Evolutionary conservation across 2,797 vertebrate species (phyloP), one percentile per base, ranked within the genome.

Genomic region (Semaprochilodus insignis): DNA sequence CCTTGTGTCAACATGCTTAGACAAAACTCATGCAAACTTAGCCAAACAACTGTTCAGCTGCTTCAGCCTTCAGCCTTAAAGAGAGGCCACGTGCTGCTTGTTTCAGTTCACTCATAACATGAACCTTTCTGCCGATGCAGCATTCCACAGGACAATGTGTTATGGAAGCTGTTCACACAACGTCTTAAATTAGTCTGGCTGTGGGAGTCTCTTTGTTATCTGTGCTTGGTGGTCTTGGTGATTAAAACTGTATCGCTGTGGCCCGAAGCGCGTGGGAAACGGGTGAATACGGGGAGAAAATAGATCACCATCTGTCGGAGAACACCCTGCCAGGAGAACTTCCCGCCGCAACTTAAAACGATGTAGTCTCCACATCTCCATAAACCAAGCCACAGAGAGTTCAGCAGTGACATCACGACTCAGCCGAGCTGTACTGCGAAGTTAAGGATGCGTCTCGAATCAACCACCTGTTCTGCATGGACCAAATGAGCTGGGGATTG

Each of bases 291-390:
- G 72, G 81, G 52, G 70, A 83, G 81, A 75, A 87, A 85, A 88
- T 83, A 87, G 85, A 85, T 82, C 85, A 82, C 87, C 88, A 89
- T 88, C 86, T 90, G 88, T 80, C 74, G 76, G 63, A 48, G 25
- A 44, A 81, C 51, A 69, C 57, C 74, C 72, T 83, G 82, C 82
- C 85, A 83, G 74, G 74, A 66, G 73, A 85, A 82, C 70, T 77
- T 83, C 55, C 31, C 77, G 60, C 65, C 66, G 21, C 70, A 31
- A 84, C 74, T 80, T 65, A 36, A 31, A 57, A 74, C 36, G 73
- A 40, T 31, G 6, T 15, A 14, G 73, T 13, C 54, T 27, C 54
- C 21, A 74, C 27, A 34, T 11, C 54, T 25, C 54, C 21, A 74
- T 17, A 36, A 23, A 48, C 23, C 31, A 5, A 55, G 51, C 71